Evolutionary conservation across 2,888 invertebrate genomes (phyloP), one percentile per base, ranked within the genome.

Genomic region (Torymus tubicola): DNA sequence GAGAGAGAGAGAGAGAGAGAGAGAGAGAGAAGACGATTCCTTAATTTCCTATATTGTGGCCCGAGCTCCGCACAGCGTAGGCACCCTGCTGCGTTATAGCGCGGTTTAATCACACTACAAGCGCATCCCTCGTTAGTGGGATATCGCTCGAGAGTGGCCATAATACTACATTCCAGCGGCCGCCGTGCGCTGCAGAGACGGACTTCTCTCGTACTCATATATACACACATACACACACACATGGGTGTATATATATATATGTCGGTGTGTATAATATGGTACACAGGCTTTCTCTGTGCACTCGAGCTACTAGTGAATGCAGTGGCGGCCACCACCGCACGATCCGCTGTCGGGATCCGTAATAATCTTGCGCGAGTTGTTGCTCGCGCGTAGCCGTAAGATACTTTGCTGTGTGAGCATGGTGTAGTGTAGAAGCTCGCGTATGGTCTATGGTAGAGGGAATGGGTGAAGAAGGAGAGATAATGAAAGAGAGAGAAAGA

Each of bases 41-140:
- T 88, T 88, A 87, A 88, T 88, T 88, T 87, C 85, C 86, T 83
- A 87, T 86, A 87, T 88, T 86, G 87, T 86, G 85, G 86, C 81
- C 85, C 83, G 84, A 42, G 83, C 69, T 82, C 83, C 82, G 14
- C 68, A 68, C 55, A 84, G 84, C 81, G 80, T 82, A 14, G 87
- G 81, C 87, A 84, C 86, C 90, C 90, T 79, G 88, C 88, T 87
- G 90, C 86, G 90, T 89, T 89, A 90, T 89, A 88, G 87, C 89
- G 87, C 85, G 88, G 88, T 90, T 90, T 90, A 90, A 90, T 90
- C 90, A 88, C 90, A 86, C 88, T 88, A 88, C 90, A 87, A 89
- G 88, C 88, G 87, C 89, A 88, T 90, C 88, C 88, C 90, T 90
- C 90, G 90, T 90, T 90, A 90, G 90, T 87, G 88, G 89, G 86